Evolutionary conservation across 2,888 invertebrate genomes (phyloP).

Genomic region (Xanthia togata): DNA sequence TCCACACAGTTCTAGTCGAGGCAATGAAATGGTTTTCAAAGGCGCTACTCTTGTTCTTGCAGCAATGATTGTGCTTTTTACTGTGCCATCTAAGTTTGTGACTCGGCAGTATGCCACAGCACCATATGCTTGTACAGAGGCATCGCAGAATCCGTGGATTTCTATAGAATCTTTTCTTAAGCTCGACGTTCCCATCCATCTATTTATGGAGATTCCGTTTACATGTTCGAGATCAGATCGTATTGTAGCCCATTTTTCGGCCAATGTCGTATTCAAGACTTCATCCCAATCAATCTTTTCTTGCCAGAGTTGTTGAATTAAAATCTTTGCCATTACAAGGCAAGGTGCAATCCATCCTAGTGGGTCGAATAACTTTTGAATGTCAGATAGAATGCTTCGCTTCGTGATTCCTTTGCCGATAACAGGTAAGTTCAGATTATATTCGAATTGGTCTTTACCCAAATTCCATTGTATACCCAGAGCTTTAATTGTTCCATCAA

Average conservation of each 20-base stretch:
- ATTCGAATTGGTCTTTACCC: no score
- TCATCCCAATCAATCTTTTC: slow-evolving; percentile 49
- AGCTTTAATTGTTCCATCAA: no score
- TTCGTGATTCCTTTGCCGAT: slow-evolving; percentile 29
- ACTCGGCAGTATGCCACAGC: neutral
- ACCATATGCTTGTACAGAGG: neutral
- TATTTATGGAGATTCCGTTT: neutral
- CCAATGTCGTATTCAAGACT: slow-evolving; percentile 1
- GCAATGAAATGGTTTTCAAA: slow-evolving; percentile 11
- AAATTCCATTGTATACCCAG: no score
- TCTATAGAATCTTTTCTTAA: neutral
- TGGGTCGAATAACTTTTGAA: slow-evolving; percentile 46
- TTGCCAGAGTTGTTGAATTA: slow-evolving; percentile 55
- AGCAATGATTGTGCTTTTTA: slow-evolving; percentile 5
- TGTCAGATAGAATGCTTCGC: slow-evolving; percentile 37
- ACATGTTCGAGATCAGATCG: neutral
- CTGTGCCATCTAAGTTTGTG: neutral
- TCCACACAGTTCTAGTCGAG: no score
- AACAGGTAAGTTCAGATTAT: no score
- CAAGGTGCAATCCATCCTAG: slow-evolving; percentile 50
- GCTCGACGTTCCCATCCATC: neutral
- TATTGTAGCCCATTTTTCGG: slow-evolving; percentile 1
- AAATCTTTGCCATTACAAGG: slow-evolving; percentile 32
- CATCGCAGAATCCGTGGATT: neutral
- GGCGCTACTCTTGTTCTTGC: slow-evolving; percentile 29